Evolutionary conservation across 1,140 invertebrate genomes (phyloP), one percentile per base, ranked within the genome.

Genomic region (Monomorium pharaonis): DNA sequence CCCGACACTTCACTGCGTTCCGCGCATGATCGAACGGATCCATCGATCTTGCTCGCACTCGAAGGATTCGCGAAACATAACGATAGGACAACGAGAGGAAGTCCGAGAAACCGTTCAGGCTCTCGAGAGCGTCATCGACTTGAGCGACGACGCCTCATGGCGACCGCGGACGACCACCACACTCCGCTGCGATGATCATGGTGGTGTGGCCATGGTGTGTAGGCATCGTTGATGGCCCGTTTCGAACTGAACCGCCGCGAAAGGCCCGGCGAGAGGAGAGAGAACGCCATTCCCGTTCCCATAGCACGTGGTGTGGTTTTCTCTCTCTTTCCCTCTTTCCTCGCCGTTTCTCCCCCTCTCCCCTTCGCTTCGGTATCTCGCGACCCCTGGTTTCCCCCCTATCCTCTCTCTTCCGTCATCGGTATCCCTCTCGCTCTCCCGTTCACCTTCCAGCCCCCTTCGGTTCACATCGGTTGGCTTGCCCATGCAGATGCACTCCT

Each of bases 211-310:
- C 93, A 94, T 94, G 94, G 90, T 92, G 93, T 93, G 92, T 92
- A 93, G 93, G 92, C 92, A 93, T 92, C 92, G 90, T 80, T 92
- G 93, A 93, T 94, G 92, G 94, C 92, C 93, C 93, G 94, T 92
- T 94, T 93, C 90, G 91, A 94, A 94, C 94, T 94, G 94, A 80
- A 80, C 76, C 44, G 76, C 44, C 44, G 63, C 63, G 76, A 94
- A 89, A 83, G 67, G 88, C 88, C 88, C 90, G 78, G 75, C 89
- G 83, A 85, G 83, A 88, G 90, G 88, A 86, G 86, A 89, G 92
- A 92, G 91, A 91, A 90, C n/a, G n/a, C 92, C 91, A 92, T 93
- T 94, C 92, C 93, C 91, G 91, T 94, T 94, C 93, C 93, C 93
- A 94, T 93, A 94, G 92, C 94, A 94, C 94, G 94, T 94, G 94